phyloP scores from a whole-genome alignment of 2,888 invertebrate genomes.

The Eupithecia inturbata region DNA sequence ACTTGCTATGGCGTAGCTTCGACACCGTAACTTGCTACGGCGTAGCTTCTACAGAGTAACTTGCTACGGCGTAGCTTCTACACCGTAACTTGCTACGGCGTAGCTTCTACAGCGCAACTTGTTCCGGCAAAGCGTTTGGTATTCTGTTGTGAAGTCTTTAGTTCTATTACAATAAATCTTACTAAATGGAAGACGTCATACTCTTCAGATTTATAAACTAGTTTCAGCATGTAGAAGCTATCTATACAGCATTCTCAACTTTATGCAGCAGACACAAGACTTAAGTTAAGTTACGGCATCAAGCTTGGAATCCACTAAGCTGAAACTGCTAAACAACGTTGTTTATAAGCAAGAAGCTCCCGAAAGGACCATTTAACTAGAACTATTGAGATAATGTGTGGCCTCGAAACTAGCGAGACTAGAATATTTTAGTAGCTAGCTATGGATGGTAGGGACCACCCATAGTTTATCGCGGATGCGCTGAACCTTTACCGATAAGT shows the following conservation, averaged over 20 bases:
- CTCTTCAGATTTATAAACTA: conserved; percentile 1
- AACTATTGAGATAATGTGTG: conserved; percentile 34
- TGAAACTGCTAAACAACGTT: conserved; percentile 23
- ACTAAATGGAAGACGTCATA: conserved; percentile 1
- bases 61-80: background rate
- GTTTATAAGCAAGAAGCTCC: conserved; percentile 38
- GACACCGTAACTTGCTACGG: too few relatives aligned
- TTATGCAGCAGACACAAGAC: background rate
- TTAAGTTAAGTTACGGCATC: background rate
- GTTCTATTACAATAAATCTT: background rate
- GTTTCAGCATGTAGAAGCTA: background rate
- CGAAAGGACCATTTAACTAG: conserved; percentile 35
- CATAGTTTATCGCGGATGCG: conserved; percentile 1
- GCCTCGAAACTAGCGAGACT: conserved; percentile 19
- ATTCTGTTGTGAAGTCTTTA: background rate
- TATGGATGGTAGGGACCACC: too few relatives aligned
- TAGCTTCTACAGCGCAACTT: too few relatives aligned
- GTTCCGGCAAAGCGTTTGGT: too few relatives aligned
- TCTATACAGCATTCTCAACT: background rate
- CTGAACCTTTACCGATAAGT: background rate
- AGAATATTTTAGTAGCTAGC: conserved; percentile 12
- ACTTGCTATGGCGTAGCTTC: too few relatives aligned
- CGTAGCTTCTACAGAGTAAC: too few relatives aligned
- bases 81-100: too few relatives aligned
- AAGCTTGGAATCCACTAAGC: conserved; percentile 19